Conservation (phyloP, 2,113 vertebrate genomes). For the Montifringilla adamsi region DNA sequence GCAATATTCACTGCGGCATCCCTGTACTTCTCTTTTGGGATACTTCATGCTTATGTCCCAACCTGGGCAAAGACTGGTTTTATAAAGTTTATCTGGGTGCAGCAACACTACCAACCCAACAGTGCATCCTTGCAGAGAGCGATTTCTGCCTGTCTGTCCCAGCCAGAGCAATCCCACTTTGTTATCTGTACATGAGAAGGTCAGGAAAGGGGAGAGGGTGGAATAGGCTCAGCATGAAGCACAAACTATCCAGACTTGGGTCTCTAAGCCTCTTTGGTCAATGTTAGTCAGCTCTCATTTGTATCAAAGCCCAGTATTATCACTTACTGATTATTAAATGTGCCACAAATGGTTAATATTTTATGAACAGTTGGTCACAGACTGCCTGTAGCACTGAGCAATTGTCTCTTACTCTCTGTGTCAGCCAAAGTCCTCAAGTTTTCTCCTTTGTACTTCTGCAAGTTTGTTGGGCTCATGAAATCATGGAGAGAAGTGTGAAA, state of each 20-base stretch:
- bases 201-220: rapidly evolving
- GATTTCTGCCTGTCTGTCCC: not conserved
- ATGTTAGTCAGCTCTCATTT: not conserved
- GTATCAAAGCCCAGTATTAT: not conserved
- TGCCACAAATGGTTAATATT: not conserved
- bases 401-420: not conserved
- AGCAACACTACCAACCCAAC: not conserved
- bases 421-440: not conserved
- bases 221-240: not conserved
- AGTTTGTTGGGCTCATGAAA: not conserved
- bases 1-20: conserved; percentile 3
- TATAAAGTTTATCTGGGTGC: not conserved
- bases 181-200: not conserved
- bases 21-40: not conserved
- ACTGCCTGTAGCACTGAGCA: not conserved
- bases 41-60: not conserved
- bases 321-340: not conserved
- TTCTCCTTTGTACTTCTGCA: not conserved
- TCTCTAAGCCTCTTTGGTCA: not conserved
- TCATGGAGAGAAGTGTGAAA: not conserved
- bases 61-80: not conserved
- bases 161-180: not conserved
- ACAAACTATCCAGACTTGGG: not conserved
- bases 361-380: not conserved
- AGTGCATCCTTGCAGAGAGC: not conserved